Evolutionary conservation across 2,113 vertebrate genomes (phyloP), one percentile per base, ranked within the genome.

Genomic region (Todiramphus saurophagus): DNA sequence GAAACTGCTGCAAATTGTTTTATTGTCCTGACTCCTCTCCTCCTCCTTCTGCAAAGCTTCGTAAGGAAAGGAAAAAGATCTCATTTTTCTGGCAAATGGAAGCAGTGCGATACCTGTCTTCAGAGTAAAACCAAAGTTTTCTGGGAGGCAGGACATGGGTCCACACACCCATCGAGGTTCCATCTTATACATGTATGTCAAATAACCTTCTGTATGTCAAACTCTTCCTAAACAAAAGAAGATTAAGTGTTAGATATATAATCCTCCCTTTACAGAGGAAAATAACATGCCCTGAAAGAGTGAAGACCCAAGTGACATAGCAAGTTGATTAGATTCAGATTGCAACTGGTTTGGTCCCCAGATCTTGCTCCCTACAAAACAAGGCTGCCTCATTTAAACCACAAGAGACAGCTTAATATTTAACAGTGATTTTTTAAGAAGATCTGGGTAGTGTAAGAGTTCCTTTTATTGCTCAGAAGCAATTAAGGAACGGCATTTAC

Each of bases 381-480:
- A 56, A 60, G 33, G 21, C 25, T 74, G 37, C 31, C 39, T 87
- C 43, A 0, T 91, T 91, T 83, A 86, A 94, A 83, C 63, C 1
- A 0, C 70, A 88, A 83, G 41, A 92, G 33, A 83, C 63, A 85
- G 70, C 59, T 90, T 77, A 78, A 68, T 78, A 92, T 62, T 84
- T 64, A 82, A 83, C 24, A 66, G 15, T 20, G 7, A 23, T 39
- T 70, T 72, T 83, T 78, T 1, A 64, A 78, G 58, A 90, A 78
- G 87, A 89, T 60, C 83, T 92, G 70, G 69, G 6, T 53, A 89
- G 66, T n/a, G 43, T 68, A 58, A 60, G 56, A 88, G 35, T 35
- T 89, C n/a, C 25, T 89, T 95, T 90, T 89, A 68, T 72, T 83
- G 64, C 88, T 87, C 73, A 72, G 43, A 93, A 89, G 66, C 84